Evolutionary conservation across 2,113 vertebrate genomes (phyloP), one percentile per base, ranked within the genome.

Genomic region (Cochlearius cochlearius): DNA sequence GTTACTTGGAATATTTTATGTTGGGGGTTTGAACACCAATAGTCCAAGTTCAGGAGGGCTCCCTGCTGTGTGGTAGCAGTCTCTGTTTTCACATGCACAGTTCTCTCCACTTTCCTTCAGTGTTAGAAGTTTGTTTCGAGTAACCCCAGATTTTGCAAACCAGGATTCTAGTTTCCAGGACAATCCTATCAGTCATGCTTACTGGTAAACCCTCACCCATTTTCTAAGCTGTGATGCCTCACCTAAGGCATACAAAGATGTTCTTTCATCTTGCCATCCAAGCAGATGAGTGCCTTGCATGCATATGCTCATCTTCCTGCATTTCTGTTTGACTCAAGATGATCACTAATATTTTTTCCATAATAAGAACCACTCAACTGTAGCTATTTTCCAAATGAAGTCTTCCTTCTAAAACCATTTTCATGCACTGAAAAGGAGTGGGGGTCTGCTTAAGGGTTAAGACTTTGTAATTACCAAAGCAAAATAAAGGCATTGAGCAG

Each of bases 1-100:
- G 7, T 67, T 75, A 41, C 14, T 41, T 47, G 22, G 29, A 85
- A 47, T 88, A 36, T 64, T 56, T 86, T 43, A 8, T 36, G 45
- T 5, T 83, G 15, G 1, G 8, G 11, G 12, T 26, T 60, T 69
- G 53, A 81, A 41, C 26, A 38, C 8, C 2, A 3, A 10, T 21
- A 50, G 47, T 36, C 25, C 23, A 45, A 12, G 38, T 34, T 84
- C 19, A 77, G 59, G 59, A 90, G 32, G 23, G 21, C 32, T 84
- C 17, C 34, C 69, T 22, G 14, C 25, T 39, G 7, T 45, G 32
- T 74, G 27, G 17, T 38, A 63, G 12, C 47, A n/a, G 23, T 15
- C 21, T 77, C 9, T 32, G 73, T 77, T n/a, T 56, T 63, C 18
- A 45, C 23, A 11, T 16, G n/a, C 6, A 4, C 0, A 0, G 21